A percentile compares a stretch with the other conserved stretches of the same genome.
Conservation (phyloP, 2,888 invertebrate species). For the Diabrotica balteata region DNA sequence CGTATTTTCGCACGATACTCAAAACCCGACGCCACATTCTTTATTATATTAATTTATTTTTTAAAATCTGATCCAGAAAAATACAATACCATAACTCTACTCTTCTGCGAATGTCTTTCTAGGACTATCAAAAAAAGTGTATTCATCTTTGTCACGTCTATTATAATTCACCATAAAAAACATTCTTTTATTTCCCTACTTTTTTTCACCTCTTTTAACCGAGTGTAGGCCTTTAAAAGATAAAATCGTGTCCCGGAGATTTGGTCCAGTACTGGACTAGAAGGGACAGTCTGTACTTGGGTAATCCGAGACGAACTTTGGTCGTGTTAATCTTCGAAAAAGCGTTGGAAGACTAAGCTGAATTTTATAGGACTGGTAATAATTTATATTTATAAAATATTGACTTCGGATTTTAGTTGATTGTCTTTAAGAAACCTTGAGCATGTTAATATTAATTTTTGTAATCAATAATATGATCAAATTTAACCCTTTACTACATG, state of each 20-base stretch:
- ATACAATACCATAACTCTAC: slow-evolving; percentile 7
- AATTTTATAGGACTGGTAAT: no score
- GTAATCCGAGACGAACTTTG: neutral
- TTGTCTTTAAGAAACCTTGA: no score
- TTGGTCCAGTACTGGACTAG: neutral
- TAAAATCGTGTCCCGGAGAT: slow-evolving; percentile 10
- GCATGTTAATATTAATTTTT: no score
- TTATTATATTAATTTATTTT: neutral
- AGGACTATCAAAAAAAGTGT: slow-evolving; percentile 1
- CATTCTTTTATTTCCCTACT: slow-evolving; percentile 7
- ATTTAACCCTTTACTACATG: no score
- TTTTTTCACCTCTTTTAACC: slow-evolving; percentile 12
- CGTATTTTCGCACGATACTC: slow-evolving; percentile 2
- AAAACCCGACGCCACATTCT: neutral
- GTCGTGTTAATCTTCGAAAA: no score
- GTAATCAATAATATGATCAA: no score
- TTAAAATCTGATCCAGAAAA: neutral
- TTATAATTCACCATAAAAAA: slow-evolving; percentile 15
- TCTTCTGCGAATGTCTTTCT: slow-evolving; percentile 6
- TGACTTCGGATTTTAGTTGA: no score
- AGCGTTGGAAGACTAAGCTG: no score
- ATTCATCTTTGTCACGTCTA: slow-evolving; percentile 10
- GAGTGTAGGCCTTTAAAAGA: slow-evolving; percentile 8
- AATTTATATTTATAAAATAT: neutral
- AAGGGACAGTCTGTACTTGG: neutral